Evolutionary conservation across 2,113 vertebrate genomes (phyloP), one percentile per base, ranked within the genome.

Genomic region (Delphinus delphis): DNA sequence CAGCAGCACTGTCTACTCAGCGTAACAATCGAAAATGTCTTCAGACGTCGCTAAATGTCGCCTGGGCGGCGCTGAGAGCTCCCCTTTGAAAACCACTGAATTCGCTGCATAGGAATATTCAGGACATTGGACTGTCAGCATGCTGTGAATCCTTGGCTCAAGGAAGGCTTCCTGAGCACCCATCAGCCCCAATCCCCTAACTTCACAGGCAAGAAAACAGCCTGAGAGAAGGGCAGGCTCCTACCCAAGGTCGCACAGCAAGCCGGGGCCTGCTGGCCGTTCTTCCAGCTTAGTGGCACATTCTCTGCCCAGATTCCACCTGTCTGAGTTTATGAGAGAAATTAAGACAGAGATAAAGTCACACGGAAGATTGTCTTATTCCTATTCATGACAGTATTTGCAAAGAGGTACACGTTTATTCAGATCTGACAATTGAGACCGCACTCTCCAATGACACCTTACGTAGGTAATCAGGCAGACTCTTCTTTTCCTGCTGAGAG

Each of bases 91-190:
- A 88, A 38, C 33, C 28, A 10, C 53, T 38, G 44, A 31, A 28
- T 38, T n/a, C 38, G 38, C 9, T 31, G 0, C 21, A 0, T 8
- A 36, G 28, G 12, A 28, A 21, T n/a, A 65, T 60, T 33, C 50
- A 17, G 53, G 41, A 44, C 26, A 2, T 23, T 10, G n/a, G 67
- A 62, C 25, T 33, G 0, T 33, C 8, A 11, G 36, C 44, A 8
- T 47, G 21, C 15, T 21, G 2, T 12, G 41, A 36, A 21, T 79
- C 74, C 23, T 14, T 14, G 79, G 47, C n/a, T 58, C 38, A 26
- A 67, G n/a, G 65, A 38, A 88, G 86, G 18, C 31, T 0, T 1
- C 13, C 8, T 0, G 0, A 71, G 23, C 17, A 33, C 79, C 36
- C 3, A 1, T 53, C 63, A 53, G 3, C 38, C 36, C 44, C 68